Evolutionary conservation across 2,888 invertebrate genomes (phyloP).

Genomic region (Marronus borbonicus): DNA sequence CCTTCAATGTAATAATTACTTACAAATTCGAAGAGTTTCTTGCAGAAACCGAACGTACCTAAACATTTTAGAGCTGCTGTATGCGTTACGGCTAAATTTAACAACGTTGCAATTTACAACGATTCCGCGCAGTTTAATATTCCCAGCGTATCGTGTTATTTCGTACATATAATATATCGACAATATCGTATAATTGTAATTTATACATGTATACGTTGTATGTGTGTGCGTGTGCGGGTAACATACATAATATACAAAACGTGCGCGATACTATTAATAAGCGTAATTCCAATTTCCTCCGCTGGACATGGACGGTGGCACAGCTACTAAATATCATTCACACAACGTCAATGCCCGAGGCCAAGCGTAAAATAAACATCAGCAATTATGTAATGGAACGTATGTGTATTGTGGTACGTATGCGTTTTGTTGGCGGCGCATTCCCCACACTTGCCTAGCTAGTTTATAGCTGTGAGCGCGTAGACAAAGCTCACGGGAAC

Average conservation of each 20-base stretch:
- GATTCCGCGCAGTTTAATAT: not conserved
- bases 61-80: too few species aligned
- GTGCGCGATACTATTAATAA: not conserved
- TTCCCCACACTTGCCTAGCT: not conserved
- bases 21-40: too few species aligned
- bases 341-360: conserved; percentile 11
- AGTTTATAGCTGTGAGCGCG: conserved; percentile 18
- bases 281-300: conserved; percentile 4
- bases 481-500: conserved; percentile 21
- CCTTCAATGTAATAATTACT: too few species aligned
- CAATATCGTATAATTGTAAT: not conserved
- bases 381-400: conserved; percentile 16
- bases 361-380: conserved; percentile 29
- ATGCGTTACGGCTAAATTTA: too few species aligned
- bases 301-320: not conserved
- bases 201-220: not conserved
- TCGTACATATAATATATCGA: not conserved
- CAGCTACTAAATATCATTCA: conserved; percentile 22
- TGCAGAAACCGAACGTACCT: too few species aligned
- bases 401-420: not conserved
- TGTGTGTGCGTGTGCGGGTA: too few species aligned
- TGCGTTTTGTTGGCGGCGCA: not conserved
- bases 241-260: not conserved
- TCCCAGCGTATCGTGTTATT: not conserved
- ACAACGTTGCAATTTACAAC: not conserved